Percentiles rank a stretch among this genome's conserved stretches.
phyloP scores from a whole-genome alignment of 2,888 invertebrate genomes.

The Pecten maximus region DNA sequence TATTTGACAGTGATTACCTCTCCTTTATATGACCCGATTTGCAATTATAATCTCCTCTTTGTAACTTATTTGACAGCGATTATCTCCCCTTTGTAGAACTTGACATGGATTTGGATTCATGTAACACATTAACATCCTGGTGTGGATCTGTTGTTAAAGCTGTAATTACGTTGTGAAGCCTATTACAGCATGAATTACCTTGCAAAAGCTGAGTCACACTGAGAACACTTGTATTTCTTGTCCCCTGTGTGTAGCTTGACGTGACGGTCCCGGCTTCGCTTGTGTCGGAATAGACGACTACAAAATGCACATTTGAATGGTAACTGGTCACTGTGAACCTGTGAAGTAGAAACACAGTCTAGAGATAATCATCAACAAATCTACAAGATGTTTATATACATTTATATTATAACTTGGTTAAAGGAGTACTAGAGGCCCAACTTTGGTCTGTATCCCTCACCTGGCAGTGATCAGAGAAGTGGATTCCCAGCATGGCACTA shows the following conservation, averaged over 20 bases:
- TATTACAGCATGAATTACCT: constrained; percentile 83
- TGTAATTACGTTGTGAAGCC: not conserved
- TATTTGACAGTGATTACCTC: not conserved
- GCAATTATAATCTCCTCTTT: not conserved
- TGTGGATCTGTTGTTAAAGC: not conserved
- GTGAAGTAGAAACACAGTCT: constrained; percentile 73
- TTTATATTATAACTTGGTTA: too few relatives aligned
- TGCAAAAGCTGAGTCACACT: constrained; percentile 96
- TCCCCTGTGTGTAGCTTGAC: constrained; percentile 95
- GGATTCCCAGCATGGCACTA: too few relatives aligned
- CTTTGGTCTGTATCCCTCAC: too few relatives aligned
- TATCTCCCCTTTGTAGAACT: not conserved
- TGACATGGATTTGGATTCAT: not conserved
- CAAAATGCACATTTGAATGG: constrained; percentile 96
- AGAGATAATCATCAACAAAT: not conserved
- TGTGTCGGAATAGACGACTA: constrained; percentile 95
- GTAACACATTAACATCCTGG: not conserved
- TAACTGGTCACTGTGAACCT: constrained; percentile 96
- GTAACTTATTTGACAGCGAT: too few relatives aligned
- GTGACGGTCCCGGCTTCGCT: constrained; percentile 95
- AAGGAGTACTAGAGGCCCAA: too few relatives aligned
- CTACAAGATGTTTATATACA: too few relatives aligned
- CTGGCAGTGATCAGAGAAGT: too few relatives aligned
- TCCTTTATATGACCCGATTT: too few relatives aligned
- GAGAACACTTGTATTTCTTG: constrained; percentile 93